Conservation (phyloP, 2,888 invertebrate species). For the Brachypalpus laphriformis region DNA sequence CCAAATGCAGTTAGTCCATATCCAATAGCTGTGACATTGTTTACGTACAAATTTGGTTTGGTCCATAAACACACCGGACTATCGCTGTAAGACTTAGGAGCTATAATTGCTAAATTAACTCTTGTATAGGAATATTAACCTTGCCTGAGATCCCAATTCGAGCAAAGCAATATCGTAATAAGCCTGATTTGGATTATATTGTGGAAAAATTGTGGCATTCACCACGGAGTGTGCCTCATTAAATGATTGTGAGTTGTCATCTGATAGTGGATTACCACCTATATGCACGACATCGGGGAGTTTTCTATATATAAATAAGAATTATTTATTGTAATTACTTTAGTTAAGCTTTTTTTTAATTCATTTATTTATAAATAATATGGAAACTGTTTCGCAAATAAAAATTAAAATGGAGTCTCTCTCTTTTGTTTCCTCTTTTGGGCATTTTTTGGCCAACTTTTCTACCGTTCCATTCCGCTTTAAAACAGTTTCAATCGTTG, state of each 20-base stretch:
- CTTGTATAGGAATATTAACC: not conserved
- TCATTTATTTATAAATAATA: too few relatives aligned
- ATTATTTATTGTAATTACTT: too few relatives aligned
- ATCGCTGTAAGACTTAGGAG: not conserved
- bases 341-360: too few relatives aligned
- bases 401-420: too few relatives aligned
- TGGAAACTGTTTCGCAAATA: too few relatives aligned
- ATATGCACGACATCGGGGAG: constrained; percentile 10
- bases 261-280: not conserved
- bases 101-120: not conserved
- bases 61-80: constrained; percentile 24
- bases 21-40: constrained; percentile 37
- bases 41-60: not conserved
- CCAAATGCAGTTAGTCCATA: constrained; percentile 35
- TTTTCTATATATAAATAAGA: constrained; percentile 1
- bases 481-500: too few relatives aligned
- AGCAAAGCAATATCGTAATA: constrained; percentile 58
- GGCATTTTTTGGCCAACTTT: too few relatives aligned
- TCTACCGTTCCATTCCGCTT: too few relatives aligned
- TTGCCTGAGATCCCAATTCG: not conserved
- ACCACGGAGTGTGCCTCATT: not conserved
- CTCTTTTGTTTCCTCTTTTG: too few relatives aligned
- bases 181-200: constrained; percentile 19
- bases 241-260: too few relatives aligned
- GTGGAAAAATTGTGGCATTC: constrained; percentile 7